Base-by-base conservation (phyloP, 2,113 vertebrate genomes). In the Phyllostomus hastatus region DNA sequence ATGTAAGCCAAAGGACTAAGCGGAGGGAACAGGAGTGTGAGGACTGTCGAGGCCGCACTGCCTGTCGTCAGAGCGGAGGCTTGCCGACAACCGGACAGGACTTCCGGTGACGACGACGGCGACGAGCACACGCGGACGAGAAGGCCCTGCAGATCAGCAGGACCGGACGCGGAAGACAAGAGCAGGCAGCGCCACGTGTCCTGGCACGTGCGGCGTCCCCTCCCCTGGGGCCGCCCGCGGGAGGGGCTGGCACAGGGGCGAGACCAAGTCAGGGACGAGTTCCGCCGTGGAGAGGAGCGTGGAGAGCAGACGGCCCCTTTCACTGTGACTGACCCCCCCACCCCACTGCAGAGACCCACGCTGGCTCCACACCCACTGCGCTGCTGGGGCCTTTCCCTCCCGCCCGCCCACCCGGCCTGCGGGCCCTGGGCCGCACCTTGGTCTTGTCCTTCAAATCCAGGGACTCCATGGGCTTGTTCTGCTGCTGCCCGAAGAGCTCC, bases 371-470 rank as follows among this genome's bases (percentile, higher is more conserved):
- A 7, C 5, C 64, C 46, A 2, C 7, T 0, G 52, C 50, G 11
- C 7, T 20, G 11, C 19, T 0, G 10, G 59, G 14, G 31, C 52
- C 33, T 19, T 17, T 5, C 12, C 52, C 41, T 1, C 7, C 16
- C 17, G 0, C 33, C 31, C 0, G 6, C 43, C 24, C 43, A 9
- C 2, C 35, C 4, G 0, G 20, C 38, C 19, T 43, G 0, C 9
- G 0, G 41, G 8, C 3, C 61, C 41, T n/a, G 2, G 66, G 38
- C n/a, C 88, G 0, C 88, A 98, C 98, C 98, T 99, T 98, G 10
- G 94, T 96, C 92, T 98, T 99, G 86, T 98, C 98, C 96, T 98
- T 98, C 93, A 99, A 48, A 70, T 99, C 98, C 88, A 99, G 80
- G 3, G 98, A 98, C 92, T 98, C 98, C 98, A 99, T 99, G 70